Percentiles rank a stretch among this genome's conserved stretches.
Conservation (phyloP, 1,140 invertebrate species). For the Drosophila ogumai region DNA sequence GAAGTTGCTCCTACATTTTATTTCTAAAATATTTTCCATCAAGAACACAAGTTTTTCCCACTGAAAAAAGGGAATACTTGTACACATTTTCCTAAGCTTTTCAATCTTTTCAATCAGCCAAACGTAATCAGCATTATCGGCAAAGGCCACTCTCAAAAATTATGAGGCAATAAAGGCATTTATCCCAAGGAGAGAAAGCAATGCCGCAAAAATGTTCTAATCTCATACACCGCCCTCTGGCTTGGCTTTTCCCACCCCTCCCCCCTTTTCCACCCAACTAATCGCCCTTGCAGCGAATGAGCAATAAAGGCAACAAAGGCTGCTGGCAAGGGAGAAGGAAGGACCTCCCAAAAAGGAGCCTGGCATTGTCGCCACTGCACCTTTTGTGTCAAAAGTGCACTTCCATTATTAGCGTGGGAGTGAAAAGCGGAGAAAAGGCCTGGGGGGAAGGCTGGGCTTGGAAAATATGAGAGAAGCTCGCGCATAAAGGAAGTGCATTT, state of each 20-base stretch:
- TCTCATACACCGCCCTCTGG: slow-evolving; percentile 48
- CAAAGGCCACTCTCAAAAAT: slow-evolving; percentile 58
- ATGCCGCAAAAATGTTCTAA: slow-evolving; percentile 77
- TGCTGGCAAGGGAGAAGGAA: not conserved
- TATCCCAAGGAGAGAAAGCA: slow-evolving; percentile 41
- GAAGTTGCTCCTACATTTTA: no score
- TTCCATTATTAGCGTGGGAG: slow-evolving; percentile 74
- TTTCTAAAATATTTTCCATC: not conserved
- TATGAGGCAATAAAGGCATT: slow-evolving; percentile 65
- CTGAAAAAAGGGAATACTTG: no score
- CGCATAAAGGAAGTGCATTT: slow-evolving; percentile 81
- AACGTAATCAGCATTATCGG: slow-evolving; percentile 53
- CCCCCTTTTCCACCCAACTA: slow-evolving; percentile 28
- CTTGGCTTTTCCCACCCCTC: not conserved
- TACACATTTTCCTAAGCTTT: not conserved
- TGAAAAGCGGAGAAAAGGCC: no score
- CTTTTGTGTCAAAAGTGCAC: slow-evolving; percentile 83
- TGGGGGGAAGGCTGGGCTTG: slow-evolving; percentile 6
- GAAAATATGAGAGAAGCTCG: slow-evolving; percentile 60
- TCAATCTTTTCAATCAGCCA: slow-evolving; percentile 29
- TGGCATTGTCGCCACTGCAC: slow-evolving; percentile 73
- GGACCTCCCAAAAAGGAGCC: slow-evolving; percentile 9
- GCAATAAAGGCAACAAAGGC: slow-evolving; percentile 68
- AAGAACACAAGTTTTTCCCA: no score
- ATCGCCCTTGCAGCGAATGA: slow-evolving; percentile 78